phyloP scores from a whole-genome alignment of 2,113 vertebrate genomes.

The Steatornis caripensis region DNA sequence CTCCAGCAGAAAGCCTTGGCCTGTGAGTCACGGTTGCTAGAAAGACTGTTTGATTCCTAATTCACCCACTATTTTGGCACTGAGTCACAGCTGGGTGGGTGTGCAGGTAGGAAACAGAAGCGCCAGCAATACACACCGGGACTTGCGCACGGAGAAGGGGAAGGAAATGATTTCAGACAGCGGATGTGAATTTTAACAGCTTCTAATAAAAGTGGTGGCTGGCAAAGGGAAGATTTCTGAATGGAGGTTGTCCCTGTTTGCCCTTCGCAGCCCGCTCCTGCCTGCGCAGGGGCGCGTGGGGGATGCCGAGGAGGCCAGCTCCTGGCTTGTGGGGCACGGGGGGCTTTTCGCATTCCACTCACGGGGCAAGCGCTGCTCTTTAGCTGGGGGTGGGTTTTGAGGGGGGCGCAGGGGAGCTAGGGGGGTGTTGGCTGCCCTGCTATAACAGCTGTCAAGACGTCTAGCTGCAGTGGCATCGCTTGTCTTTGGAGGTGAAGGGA shows the following conservation, averaged over 20 bases:
- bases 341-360: not conserved
- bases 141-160: not conserved
- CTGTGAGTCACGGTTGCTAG: constrained; percentile 46
- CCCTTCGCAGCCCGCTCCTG: not conserved
- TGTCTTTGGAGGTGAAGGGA: not conserved
- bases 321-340: fast-evolving
- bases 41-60: constrained; percentile 17
- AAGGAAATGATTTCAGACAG: not conserved
- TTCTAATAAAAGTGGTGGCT: not conserved
- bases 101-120: constrained; percentile 14
- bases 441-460: fast-evolving
- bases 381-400: not conserved
- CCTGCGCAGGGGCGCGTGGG: fast-evolving
- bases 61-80: constrained; percentile 13
- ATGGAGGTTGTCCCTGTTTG: not conserved
- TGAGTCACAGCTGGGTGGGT: constrained; percentile 58
- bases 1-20: not conserved
- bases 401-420: not conserved
- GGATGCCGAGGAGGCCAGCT: no score
- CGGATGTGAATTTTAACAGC: not conserved
- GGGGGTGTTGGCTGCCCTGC: not conserved
- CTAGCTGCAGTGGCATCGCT: fast-evolving
- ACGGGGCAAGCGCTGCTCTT: not conserved
- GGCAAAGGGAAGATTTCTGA: not conserved
- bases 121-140: not conserved